These are phyloP conservation scores for Adelosebastes latens DNA, from an alignment of 2,797 vertebrate genomes.

Conservation along the genomic window DNA sequence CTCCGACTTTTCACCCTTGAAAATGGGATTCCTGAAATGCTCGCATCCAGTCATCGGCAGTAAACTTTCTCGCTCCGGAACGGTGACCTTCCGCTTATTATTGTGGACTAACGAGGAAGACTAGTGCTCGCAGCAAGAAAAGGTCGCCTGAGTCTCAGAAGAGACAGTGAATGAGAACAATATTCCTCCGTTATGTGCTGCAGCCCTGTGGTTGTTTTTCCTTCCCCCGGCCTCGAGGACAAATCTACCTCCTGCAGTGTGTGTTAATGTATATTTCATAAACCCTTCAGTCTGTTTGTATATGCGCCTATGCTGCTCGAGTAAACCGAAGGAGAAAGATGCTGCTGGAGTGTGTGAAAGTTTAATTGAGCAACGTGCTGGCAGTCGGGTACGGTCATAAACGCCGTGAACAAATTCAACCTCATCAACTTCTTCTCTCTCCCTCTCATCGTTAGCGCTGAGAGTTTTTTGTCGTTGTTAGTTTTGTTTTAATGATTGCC, in stretches of 20 bases:
- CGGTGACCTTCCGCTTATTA: slow-evolving; percentile 81
- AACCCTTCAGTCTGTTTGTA: slow-evolving; percentile 29
- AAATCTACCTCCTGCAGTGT: not conserved
- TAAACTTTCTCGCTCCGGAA: slow-evolving; percentile 62
- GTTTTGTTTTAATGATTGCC: slow-evolving; percentile 39
- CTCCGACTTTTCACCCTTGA: not conserved
- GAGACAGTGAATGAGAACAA: slow-evolving; percentile 75
- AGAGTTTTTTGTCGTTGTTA: slow-evolving; percentile 39
- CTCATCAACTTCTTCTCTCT: slow-evolving; percentile 4
- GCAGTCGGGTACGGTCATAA: slow-evolving; percentile 14
- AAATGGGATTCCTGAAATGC: slow-evolving; percentile 24
- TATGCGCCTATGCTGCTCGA: slow-evolving; percentile 1
- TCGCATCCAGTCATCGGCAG: not conserved
- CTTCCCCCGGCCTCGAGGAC: not conserved
- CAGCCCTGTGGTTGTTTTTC: slow-evolving; percentile 31
- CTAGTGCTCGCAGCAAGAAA: slow-evolving; percentile 73
- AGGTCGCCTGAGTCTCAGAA: slow-evolving; percentile 73
- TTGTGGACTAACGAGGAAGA: slow-evolving; percentile 73
- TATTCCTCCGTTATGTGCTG: slow-evolving; percentile 52
- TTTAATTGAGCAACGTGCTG: slow-evolving; percentile 35
- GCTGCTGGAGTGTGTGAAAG: not conserved
- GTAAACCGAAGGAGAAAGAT: slow-evolving; percentile 9
- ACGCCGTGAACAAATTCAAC: slow-evolving; percentile 36
- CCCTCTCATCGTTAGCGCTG: slow-evolving; percentile 31
- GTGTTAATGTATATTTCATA: slow-evolving; percentile 41